Conservation (phyloP, 1,140 invertebrate species). For the Neotoxoptera formosana region DNA sequence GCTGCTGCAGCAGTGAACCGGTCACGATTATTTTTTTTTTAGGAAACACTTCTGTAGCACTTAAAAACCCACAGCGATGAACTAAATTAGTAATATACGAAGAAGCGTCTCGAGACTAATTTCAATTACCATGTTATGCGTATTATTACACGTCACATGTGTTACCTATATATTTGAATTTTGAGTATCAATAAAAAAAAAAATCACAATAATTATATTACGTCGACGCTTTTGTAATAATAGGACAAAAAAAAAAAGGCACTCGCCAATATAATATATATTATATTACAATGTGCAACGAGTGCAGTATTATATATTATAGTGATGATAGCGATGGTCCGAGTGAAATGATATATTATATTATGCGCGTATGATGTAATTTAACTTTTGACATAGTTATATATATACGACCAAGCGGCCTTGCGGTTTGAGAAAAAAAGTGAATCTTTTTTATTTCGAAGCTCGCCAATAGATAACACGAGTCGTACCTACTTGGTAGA, state of each 20-base stretch:
- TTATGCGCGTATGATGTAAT: neutral
- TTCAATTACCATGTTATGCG: neutral
- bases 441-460: neutral
- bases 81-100: conserved; percentile 34
- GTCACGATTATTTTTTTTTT: conserved; percentile 52
- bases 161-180: neutral
- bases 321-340: too few relatives aligned
- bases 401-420: neutral
- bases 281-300: neutral
- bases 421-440: neutral
- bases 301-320: neutral
- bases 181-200: conserved; percentile 28
- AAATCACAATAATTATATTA: neutral
- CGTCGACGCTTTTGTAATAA: neutral
- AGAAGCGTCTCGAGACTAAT: conserved; percentile 6
- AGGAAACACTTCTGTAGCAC: conserved; percentile 33
- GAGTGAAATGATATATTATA: neutral
- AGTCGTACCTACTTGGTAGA: neutral
- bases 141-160: neutral
- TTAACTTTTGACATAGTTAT: neutral
- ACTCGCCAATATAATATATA: neutral
- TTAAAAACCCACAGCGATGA: conserved; percentile 15
- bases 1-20: neutral
- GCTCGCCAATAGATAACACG: neutral
- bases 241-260: neutral